phyloP scores from a whole-genome alignment of 2,797 vertebrate genomes.

The Muraenolepis orangiensis region DNA sequence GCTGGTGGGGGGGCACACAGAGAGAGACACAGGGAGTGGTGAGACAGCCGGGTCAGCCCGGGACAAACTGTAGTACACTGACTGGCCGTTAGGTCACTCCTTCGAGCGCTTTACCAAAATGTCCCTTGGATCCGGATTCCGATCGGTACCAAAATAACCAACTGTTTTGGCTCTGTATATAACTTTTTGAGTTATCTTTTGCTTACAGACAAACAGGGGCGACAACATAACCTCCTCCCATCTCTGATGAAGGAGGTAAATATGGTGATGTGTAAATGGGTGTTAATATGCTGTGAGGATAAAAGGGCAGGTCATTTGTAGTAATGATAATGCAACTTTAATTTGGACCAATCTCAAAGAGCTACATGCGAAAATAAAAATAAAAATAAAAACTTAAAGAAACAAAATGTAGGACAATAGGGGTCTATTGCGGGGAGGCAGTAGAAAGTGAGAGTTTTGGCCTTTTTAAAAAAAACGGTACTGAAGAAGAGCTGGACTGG shows the following conservation, averaged over 20 bases:
- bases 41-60: too few species aligned
- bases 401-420: neutral
- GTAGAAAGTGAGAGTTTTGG: neutral
- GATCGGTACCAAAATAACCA: too few species aligned
- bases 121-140: too few species aligned
- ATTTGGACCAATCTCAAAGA: too few species aligned
- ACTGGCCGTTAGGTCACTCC: constrained; percentile 49
- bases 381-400: neutral
- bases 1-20: constrained; percentile 68
- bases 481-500: neutral
- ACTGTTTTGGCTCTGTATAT: too few species aligned
- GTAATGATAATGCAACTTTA: neutral
- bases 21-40: constrained; percentile 12
- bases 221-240: too few species aligned
- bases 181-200: too few species aligned
- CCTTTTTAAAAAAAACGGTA: neutral
- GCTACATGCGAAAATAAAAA: neutral
- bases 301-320: neutral
- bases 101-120: too few species aligned
- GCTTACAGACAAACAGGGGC: too few species aligned
- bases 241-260: too few species aligned
- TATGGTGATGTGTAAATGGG: neutral
- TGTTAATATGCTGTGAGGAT: neutral
- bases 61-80: constrained; percentile 17
- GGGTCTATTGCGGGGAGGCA: too few species aligned